These are phyloP conservation scores for Atrina japonica DNA, from an alignment of 2,888 invertebrate genomes.

Conservation along the genomic window DNA sequence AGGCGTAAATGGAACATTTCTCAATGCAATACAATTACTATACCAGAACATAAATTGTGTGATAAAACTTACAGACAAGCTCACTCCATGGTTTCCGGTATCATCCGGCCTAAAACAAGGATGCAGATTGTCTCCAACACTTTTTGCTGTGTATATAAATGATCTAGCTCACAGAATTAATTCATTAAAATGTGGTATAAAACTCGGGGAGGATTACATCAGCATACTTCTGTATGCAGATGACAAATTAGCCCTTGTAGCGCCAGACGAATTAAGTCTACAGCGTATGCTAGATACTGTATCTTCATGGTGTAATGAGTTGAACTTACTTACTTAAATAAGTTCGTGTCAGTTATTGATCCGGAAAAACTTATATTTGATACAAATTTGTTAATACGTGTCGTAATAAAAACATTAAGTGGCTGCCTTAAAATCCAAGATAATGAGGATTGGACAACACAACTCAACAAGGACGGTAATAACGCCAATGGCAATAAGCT, in stretches of 20 bases:
- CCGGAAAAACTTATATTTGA: too few species aligned
- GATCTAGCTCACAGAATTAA: background rate
- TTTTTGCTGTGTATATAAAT: constrained; percentile 16
- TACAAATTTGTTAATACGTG: too few species aligned
- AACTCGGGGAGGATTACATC: background rate
- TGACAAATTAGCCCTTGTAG: constrained; percentile 16
- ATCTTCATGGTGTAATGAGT: constrained; percentile 15
- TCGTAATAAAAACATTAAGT: too few species aligned
- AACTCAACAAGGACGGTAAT: too few species aligned
- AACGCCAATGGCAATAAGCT: too few species aligned
- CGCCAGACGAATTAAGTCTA: background rate
- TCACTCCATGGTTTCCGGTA: constrained; percentile 9
- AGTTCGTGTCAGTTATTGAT: too few species aligned
- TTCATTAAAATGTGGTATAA: background rate
- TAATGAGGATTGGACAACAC: too few species aligned
- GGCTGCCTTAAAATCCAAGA: too few species aligned
- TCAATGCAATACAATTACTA: background rate
- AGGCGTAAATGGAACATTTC: constrained; percentile 11
- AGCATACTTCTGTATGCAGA: constrained; percentile 21
- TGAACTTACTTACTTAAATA: background rate
- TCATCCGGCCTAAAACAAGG: constrained; percentile 12
- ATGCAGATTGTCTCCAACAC: constrained; percentile 11
- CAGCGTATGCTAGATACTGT: constrained; percentile 13
- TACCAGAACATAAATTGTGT: background rate
- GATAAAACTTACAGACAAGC: constrained; percentile 7